Evolutionary conservation across 1,140 invertebrate species (phyloP), one percentile per base, ranked within the genome.

Genomic region (Acromyrmex heyeri): DNA sequence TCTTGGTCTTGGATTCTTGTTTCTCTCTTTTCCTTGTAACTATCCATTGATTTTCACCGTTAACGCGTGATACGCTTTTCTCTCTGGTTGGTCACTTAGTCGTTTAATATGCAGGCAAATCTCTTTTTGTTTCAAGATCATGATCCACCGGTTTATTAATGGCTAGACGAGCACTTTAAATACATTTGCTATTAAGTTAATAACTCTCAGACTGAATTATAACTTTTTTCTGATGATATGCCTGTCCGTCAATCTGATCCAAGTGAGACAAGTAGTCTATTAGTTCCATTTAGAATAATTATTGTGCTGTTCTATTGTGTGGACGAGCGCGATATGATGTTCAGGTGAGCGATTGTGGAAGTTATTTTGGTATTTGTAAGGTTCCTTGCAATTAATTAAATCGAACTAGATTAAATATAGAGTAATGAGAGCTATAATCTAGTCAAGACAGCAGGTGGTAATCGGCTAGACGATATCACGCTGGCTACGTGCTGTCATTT

Each of bases 391-490:
- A 59, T 64, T 67, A 61, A 59, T 64, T 67, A 73, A 8, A 57
- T 34, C 76, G 44, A 64, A 82, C 38, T 65, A 72, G 48, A 61
- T n/a, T 90, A 87, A 90, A 86, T 90, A 90, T 90, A 90, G 30
- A 27, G 59, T 90, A 91, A 91, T 75, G 86, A 59, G 77, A 69
- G 55, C 34, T 82, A 82, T 90, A 90, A 88, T 90, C 81, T 86
- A 77, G 85, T 76, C 85, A 48, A 30, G 53, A 77, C 86, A 73
- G 24, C 69, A 82, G 72, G 72, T 90, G 81, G 76, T 88, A 82
- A 90, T 90, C 87, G 86, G 64, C 38, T 70, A 76, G 78, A 76
- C n/a, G 48, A 65, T 88, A 90, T 87, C 78, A 57, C 14, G 67
- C 53, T 48, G 27, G 55, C 59, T 64, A 78, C 61, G 27, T 30